Base-by-base conservation (phyloP, 1,140 invertebrate species). In the Drosophila aff. region DNA sequence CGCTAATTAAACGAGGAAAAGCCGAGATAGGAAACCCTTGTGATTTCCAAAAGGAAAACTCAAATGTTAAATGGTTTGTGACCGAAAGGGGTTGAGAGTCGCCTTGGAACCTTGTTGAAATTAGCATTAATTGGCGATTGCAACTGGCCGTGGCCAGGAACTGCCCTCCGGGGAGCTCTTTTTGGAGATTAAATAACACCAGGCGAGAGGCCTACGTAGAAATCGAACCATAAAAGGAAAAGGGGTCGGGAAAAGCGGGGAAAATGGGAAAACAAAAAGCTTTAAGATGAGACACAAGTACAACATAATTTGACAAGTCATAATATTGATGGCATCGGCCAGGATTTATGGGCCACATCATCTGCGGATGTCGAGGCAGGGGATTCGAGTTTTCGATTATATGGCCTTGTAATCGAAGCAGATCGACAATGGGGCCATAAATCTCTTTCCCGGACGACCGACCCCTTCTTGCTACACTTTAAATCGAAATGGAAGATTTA, bases 301-400 rank as follows among this genome's bases (percentile, higher is more conserved):
- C 65, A 89, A 89, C 83, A 89, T 89, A 89, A 89, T 89, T 79
- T 89, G 85, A 89, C 85, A 89, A 85, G 85, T 89, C 85, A 89
- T 90, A 89, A 89, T 89, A 89, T 89, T 89, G 85, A 89, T 91
- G 81, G 65, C 67, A 64, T 77, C 43, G 49, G 46, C 66, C 49
- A 90, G 78, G 85, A 89, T 89, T 89, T 89, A 89, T 89, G 81
- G 65, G 36, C 76, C 65, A 79, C 75, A 78, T 78, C 85, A 90
- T 89, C 73, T 89, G 85, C 31, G 38, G 61, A 64, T 50, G 43
- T 64, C 40, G 60, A 49, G 44, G n/a, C 23, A 21, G 21, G 73
- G 75, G 64, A 77, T 55, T 66, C 78, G 85, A 85, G 90, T 89
- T 90, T 78, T 69, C 81, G 85, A 89, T 89, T 89, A 89, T 90